Base-by-base conservation (phyloP, 2,888 invertebrate species). In the Eugnorisma glareosa region DNA sequence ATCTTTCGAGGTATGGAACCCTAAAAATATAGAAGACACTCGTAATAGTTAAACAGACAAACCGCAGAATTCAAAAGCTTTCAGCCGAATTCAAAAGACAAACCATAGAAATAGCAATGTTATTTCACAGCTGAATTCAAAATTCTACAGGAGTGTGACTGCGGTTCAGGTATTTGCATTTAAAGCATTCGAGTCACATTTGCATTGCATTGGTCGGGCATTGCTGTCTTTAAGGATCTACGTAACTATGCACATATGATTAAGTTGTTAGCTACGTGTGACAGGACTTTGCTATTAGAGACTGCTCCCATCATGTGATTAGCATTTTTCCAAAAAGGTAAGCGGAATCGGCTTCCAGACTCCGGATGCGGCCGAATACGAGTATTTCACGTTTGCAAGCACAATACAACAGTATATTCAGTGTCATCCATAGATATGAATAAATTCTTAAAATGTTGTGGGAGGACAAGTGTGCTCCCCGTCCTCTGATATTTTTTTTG, bases 91-190 rank as follows among this genome's bases (percentile, higher is more conserved):
- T 48, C 48, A 21, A 48, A 48, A n/a, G 11, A 4, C 2, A 18
- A 59, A 28, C 24, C 4, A 28, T 21, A 43, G 0, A 66, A 35
- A 66, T 45, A 13, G 13, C 18, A 66, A 37, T 76, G 28, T 37
- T 45, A 45, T 21, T 35, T 31, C n/a, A 48, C 48, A 77, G 15
- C 31, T 21, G 15, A 67, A 59, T 61, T 67, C 67, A 21, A 43
- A 48, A 43, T 77, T 28, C 40, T 28, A 48, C 48, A 77, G 48
- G 45, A 7, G 28, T 57, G 57, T 57, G 57, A 57, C 57, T 77
- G 69, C 11, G n/a, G 31, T 43, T 21, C 21, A 18, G n/a, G 10
- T n/a, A 77, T 77, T 77, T 77, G 64, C 79, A 79, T 64, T n/a
- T n/a, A n/a, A n/a, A 64, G 8, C 45, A 64, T 57, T 77, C 35